These are phyloP conservation scores for Connochaetes taurinus DNA, from an alignment of 2,113 vertebrate genomes.

Conservation along the genomic window DNA sequence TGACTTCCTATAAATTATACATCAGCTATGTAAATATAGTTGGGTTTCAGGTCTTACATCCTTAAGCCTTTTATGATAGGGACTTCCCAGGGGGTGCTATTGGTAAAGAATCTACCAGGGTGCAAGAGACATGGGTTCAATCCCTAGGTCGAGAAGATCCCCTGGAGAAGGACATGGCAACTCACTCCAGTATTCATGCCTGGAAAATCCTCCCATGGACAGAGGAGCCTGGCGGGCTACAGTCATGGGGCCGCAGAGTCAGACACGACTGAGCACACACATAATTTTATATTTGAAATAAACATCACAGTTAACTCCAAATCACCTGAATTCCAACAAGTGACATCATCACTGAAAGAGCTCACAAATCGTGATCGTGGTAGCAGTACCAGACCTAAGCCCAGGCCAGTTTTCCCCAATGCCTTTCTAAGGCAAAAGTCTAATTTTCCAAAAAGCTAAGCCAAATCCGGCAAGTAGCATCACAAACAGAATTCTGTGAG, in stretches of 20 bases:
- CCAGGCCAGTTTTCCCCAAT: background rate
- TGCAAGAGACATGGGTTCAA: background rate
- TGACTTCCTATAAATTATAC: background rate
- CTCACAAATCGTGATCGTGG: background rate
- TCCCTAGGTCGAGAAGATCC: background rate
- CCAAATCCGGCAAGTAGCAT: background rate
- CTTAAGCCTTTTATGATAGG: background rate
- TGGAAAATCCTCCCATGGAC: background rate
- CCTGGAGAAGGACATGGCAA: background rate
- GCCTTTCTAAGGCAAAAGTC: slow-evolving; percentile 4
- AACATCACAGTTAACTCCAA: background rate
- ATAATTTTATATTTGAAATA: slow-evolving; percentile 35
- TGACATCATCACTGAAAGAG: background rate
- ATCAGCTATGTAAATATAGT: background rate
- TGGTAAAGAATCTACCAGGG: background rate
- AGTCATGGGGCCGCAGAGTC: background rate
- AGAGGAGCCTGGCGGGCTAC: background rate
- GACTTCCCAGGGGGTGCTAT: background rate
- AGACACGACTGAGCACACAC: background rate
- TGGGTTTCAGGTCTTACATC: background rate
- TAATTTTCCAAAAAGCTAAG: background rate
- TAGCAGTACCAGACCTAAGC: background rate
- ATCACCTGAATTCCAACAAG: background rate
- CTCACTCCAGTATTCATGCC: background rate
- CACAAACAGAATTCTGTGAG: background rate